Conservation (phyloP, 2,888 invertebrate species). For the Cheilosia vernalis region DNA sequence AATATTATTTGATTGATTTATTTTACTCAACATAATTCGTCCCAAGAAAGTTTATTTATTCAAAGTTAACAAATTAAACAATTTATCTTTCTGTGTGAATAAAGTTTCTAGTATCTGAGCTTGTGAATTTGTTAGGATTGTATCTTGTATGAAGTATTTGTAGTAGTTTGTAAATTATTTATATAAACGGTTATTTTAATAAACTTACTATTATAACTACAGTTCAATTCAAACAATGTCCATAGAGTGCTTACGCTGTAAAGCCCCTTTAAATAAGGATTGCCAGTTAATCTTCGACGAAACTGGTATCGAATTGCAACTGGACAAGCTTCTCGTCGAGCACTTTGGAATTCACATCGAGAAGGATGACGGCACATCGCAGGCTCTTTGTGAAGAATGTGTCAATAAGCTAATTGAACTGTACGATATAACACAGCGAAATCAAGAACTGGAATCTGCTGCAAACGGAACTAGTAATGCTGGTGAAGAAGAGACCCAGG, state of each 20-base stretch:
- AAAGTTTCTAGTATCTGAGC: conserved; percentile 76
- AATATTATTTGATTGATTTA: not conserved
- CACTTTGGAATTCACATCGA: conserved; percentile 77
- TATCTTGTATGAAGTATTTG: not conserved
- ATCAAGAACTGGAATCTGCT: conserved; percentile 61
- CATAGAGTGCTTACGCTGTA: conserved; percentile 78
- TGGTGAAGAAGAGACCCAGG: not conserved
- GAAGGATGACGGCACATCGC: conserved; percentile 55
- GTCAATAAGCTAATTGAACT: conserved; percentile 79
- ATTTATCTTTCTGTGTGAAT: not conserved
- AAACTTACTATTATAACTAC: not conserved
- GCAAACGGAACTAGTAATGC: not conserved
- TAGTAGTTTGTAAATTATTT: not conserved
- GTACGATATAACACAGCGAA: conserved; percentile 79
- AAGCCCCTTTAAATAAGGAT: conserved; percentile 41
- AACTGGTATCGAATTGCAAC: conserved; percentile 79
- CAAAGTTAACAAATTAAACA: no score
- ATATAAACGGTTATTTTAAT: conserved; percentile 24
- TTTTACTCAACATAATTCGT: not conserved
- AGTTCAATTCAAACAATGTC: conserved; percentile 17
- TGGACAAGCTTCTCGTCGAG: conserved; percentile 77
- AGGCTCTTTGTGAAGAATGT: conserved; percentile 79
- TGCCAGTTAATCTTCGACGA: conserved; percentile 81
- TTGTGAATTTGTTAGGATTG: conserved; percentile 76
- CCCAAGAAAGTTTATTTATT: not conserved